A percentile compares a stretch with the other conserved stretches of the same genome.
phyloP scores from a whole-genome alignment of 2,797 vertebrate species.

The Hyperoplus lanceolatus region DNA sequence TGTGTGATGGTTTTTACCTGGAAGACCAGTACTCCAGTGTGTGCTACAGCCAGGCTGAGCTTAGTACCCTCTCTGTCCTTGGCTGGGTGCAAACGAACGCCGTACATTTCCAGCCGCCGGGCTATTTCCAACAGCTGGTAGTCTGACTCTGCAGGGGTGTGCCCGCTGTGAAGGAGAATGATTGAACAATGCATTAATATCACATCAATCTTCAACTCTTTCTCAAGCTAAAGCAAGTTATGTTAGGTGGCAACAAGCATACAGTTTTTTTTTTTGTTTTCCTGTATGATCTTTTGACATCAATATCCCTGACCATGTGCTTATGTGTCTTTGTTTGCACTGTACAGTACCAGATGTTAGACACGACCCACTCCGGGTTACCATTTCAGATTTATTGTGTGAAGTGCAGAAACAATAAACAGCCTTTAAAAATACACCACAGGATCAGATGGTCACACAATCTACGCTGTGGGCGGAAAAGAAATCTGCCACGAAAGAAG shows the following conservation, averaged over 20 bases:
- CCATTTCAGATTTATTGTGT: neutral
- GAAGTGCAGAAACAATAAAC: constrained; percentile 27
- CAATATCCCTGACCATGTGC: neutral
- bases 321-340: neutral
- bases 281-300: neutral
- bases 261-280: too few relatives aligned
- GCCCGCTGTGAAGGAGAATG: constrained; percentile 84
- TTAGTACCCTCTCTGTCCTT: constrained; percentile 96
- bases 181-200: neutral
- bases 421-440: constrained; percentile 16
- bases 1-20: constrained; percentile 85
- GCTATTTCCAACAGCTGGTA: constrained; percentile 96
- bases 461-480: constrained; percentile 25
- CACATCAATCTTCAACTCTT: neutral
- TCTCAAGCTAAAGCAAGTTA: neutral
- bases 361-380: neutral
- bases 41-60: constrained; percentile 94
- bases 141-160: constrained; percentile 96
- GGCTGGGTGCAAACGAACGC: constrained; percentile 93
- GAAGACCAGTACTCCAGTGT: constrained; percentile 95
- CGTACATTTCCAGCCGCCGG: constrained; percentile 95
- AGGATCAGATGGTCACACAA: constrained; percentile 30
- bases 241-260: neutral
- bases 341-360: neutral
- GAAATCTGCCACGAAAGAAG: constrained; percentile 50